Base-by-base conservation (phyloP, 1,140 invertebrate genomes). In the Drosophila varians region DNA sequence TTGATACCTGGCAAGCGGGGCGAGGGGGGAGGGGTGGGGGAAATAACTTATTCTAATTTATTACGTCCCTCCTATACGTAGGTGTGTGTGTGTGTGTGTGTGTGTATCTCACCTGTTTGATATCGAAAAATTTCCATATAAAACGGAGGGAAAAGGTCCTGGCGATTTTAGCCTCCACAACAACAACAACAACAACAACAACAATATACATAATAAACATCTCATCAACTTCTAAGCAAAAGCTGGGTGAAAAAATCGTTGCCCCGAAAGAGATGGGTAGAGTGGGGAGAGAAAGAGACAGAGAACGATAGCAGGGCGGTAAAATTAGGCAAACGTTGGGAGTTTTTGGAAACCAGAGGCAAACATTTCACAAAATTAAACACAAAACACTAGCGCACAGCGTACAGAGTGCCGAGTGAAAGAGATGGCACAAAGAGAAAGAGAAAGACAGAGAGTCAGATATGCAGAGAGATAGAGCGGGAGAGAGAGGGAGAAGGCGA, bases 161-260 rank as follows among this genome's bases (percentile, higher is more conserved):
- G 40, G 60, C 26, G 11, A 64, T 26, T 62, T 43, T 7, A 9
- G 8, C 26, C 12, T 31, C n/a, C n/a, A n/a, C n/a, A n/a, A n/a
- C 19, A 28, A 11, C 9, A 21, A 42, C 28, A 52, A 19, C 6
- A 21, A 42, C 31, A 52, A 19, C 54, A 60, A 51, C 31, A 48
- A 52, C 51, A 55, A 64, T 71, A 61, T 76, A 77, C 77, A 82
- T 82, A 82, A 82, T 83, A 83, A 82, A 77, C 74, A 82, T 82
- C 68, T 82, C 78, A 82, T 82, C 74, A 83, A 54, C 58, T 76
- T 72, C 34, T 47, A 51, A 72, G 68, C 40, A 43, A 52, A 21
- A 21, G 31, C 40, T 11, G 14, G 4, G n/a, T n/a, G n/a, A 53
- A 51, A 55, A 49, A 55, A 49, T 28, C 36, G 43, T 7, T n/a